A percentile compares a stretch with the other conserved stretches of the same genome.
phyloP scores from a whole-genome alignment of 2,888 invertebrate species.

The Ctena decussata region DNA sequence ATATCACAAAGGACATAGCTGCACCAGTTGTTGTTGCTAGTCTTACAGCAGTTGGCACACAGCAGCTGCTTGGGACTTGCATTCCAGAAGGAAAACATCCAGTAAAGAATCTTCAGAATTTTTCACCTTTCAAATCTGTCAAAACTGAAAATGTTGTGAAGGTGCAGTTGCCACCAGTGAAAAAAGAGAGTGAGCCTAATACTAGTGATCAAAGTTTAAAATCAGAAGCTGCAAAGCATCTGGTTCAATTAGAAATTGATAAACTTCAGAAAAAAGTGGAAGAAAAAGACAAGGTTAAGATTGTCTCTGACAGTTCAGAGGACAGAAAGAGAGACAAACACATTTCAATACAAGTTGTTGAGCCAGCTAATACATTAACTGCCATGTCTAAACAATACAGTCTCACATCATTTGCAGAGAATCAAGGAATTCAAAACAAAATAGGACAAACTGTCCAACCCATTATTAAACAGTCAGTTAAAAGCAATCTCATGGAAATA shows the following conservation, averaged over 20 bases:
- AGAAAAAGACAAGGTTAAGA: background rate
- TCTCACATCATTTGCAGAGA: background rate
- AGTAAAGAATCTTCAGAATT: background rate
- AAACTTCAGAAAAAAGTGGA: background rate
- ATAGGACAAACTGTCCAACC: no score
- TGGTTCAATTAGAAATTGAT: background rate
- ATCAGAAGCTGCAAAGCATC: background rate
- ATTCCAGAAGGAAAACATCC: slow-evolving; percentile 31
- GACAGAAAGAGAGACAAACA: background rate
- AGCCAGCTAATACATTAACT: background rate
- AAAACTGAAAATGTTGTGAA: background rate
- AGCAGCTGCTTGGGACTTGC: slow-evolving; percentile 37
- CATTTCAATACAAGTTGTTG: background rate
- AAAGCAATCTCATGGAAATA: background rate
- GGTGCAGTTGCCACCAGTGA: background rate
- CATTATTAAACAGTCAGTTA: background rate
- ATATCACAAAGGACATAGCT: background rate
- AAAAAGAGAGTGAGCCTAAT: background rate
- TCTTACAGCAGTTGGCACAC: background rate
- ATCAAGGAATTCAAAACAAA: background rate
- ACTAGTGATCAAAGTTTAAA: background rate
- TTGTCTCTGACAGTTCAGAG: background rate
- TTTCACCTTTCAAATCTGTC: background rate
- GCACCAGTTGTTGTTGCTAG: background rate
- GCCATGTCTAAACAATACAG: background rate